These are phyloP conservation scores for Halesus radiatus DNA, from an alignment of 1,140 invertebrate genomes.

Conservation along the genomic window DNA sequence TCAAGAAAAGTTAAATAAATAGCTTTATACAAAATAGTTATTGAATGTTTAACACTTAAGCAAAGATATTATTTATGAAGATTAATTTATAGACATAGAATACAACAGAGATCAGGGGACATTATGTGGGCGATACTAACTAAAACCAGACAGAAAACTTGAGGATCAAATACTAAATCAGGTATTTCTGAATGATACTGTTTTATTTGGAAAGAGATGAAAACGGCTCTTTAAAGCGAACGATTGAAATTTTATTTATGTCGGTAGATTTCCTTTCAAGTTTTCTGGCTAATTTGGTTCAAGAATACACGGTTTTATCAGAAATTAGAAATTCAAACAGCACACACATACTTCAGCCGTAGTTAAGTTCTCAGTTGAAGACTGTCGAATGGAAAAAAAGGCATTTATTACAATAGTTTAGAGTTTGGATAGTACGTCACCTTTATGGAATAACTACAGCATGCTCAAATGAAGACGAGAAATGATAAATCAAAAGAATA, in stretches of 20 bases:
- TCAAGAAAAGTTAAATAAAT: slow-evolving; percentile 15
- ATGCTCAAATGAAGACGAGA: slow-evolving; percentile 46
- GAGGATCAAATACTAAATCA: not conserved
- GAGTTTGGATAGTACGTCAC: slow-evolving; percentile 76
- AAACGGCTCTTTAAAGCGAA: too few species aligned
- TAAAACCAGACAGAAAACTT: not conserved
- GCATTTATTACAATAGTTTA: slow-evolving; percentile 55
- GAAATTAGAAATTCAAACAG: slow-evolving; percentile 58
- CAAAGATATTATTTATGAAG: slow-evolving; percentile 33
- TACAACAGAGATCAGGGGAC: slow-evolving; percentile 53
- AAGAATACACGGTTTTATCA: slow-evolving; percentile 29
- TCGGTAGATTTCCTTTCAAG: not conserved
- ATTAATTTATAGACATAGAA: slow-evolving; percentile 46
- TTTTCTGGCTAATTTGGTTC: not conserved
- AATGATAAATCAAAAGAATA: slow-evolving; percentile 8
- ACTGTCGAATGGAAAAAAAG: slow-evolving; percentile 44
- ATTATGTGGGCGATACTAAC: slow-evolving; percentile 22
- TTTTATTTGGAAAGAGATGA: too few species aligned
- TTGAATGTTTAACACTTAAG: slow-evolving; percentile 8
- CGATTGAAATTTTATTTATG: not conserved
- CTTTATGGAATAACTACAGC: slow-evolving; percentile 61
- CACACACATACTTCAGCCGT: slow-evolving; percentile 54
- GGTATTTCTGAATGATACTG: not conserved
- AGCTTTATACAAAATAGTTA: not conserved
- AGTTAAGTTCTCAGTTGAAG: slow-evolving; percentile 47